phyloP scores from a whole-genome alignment of 2,113 vertebrate species.

The Nyctibius bracteatus region DNA sequence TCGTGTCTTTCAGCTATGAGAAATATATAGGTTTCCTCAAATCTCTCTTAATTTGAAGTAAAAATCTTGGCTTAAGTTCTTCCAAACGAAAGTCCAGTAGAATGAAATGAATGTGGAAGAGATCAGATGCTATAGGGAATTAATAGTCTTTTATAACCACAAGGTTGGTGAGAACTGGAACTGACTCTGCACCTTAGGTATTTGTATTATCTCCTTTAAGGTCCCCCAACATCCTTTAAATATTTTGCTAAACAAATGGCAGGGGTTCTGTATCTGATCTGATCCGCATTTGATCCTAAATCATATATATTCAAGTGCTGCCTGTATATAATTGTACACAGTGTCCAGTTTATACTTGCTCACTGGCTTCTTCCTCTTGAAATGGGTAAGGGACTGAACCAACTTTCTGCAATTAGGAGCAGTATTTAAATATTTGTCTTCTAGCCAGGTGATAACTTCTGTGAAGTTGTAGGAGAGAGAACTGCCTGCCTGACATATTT shows the following conservation, averaged over 20 bases:
- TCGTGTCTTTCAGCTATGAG: background rate
- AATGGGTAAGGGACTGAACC: background rate
- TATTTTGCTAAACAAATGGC: background rate
- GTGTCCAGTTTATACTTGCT: background rate
- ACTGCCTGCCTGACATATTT: background rate
- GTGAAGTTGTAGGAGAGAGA: background rate
- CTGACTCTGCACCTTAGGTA: background rate
- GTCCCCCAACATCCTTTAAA: background rate
- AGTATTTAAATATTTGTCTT: background rate
- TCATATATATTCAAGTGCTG: background rate
- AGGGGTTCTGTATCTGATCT: background rate
- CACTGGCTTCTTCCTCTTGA: background rate
- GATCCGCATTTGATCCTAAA: background rate
- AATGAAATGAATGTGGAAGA: background rate
- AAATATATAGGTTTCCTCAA: background rate
- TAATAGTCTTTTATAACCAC: background rate
- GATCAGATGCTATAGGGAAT: background rate
- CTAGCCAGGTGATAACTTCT: background rate
- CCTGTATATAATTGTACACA: background rate
- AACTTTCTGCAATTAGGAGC: background rate
- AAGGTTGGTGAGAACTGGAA: background rate
- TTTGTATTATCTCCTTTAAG: background rate
- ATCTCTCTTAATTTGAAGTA: background rate
- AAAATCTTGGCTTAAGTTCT: background rate
- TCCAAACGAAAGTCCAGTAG: background rate